phyloP scores from a whole-genome alignment of 2,113 vertebrate genomes.

The Pholis gunnellus region DNA sequence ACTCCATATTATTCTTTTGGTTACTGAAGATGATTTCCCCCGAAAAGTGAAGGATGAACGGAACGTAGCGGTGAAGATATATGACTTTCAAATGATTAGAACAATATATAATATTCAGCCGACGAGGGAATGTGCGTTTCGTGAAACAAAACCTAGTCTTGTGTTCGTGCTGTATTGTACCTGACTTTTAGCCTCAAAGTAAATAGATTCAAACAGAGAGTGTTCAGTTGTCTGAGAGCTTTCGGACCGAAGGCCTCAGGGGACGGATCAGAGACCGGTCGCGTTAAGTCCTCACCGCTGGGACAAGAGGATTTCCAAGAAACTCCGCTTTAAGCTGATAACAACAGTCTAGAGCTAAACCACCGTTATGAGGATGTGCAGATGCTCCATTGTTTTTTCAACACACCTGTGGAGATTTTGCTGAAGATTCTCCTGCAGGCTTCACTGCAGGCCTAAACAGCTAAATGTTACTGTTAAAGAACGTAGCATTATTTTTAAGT shows the following conservation, averaged over 20 bases:
- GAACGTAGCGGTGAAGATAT: conserved; percentile 3
- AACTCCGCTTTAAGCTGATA: conserved; percentile 63
- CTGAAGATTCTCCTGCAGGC: not conserved
- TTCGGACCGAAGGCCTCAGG: conserved; percentile 22
- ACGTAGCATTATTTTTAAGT: not conserved
- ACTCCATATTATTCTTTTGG: conserved; percentile 61
- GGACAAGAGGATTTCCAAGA: conserved; percentile 59
- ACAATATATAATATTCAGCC: conserved; percentile 26
- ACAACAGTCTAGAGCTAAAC: conserved; percentile 55
- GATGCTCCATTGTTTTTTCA: conserved; percentile 36
- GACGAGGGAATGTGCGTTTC: conserved; percentile 6
- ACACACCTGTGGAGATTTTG: conserved; percentile 17
- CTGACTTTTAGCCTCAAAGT: conserved; percentile 10
- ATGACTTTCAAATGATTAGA: conserved; percentile 42
- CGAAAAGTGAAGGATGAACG: conserved; percentile 50
- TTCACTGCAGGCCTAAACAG: not conserved
- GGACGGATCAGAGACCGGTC: conserved; percentile 18
- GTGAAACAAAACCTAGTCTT: not conserved
- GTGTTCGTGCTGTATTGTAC: not conserved
- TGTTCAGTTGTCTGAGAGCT: conserved; percentile 34
- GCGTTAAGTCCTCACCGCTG: conserved; percentile 12
- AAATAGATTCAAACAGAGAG: not conserved
- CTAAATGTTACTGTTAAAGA: not conserved
- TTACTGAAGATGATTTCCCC: conserved; percentile 74
- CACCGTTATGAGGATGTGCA: conserved; percentile 54